Percentiles rank a stretch among this genome's conserved stretches.
phyloP scores from a whole-genome alignment of 2,888 invertebrate species.

The Dione juno region DNA sequence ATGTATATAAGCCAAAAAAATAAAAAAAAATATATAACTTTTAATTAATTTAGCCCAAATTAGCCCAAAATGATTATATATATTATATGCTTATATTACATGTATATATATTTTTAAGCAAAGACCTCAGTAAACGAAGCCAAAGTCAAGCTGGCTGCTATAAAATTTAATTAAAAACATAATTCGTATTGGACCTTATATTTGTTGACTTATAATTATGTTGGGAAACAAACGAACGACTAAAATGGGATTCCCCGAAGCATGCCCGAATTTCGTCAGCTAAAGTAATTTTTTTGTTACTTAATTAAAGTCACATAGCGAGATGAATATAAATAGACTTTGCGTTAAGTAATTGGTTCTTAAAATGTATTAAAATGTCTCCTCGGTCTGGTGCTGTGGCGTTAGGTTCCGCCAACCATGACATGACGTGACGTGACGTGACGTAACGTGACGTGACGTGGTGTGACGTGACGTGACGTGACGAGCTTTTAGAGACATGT shows the following conservation, averaged over 20 bases:
- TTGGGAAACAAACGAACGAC: background rate
- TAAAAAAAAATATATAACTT: no score
- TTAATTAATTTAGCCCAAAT: no score
- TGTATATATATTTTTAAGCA: background rate
- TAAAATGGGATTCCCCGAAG: slow-evolving; percentile 9
- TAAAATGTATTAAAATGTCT: slow-evolving; percentile 7
- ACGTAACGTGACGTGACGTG: no score
- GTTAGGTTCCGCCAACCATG: no score
- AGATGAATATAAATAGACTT: slow-evolving; percentile 13
- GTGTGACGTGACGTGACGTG: no score
- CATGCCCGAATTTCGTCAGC: background rate
- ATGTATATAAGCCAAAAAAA: no score
- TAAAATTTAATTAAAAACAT: slow-evolving; percentile 5
- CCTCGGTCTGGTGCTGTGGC: no score
- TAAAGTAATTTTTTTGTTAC: slow-evolving; percentile 6
- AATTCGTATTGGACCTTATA: background rate
- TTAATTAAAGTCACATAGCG: slow-evolving; percentile 16
- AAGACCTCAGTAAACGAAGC: background rate
- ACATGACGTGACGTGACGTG: no score
- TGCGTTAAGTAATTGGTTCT: slow-evolving; percentile 13
- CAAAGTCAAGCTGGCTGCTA: background rate
- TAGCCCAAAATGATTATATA: no score
- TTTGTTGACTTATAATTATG: slow-evolving; percentile 8
- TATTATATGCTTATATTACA: no score
- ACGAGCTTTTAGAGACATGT: no score